Evolutionary conservation across 2,888 invertebrate species (phyloP).

Genomic region (Hyposoter didymator): DNA sequence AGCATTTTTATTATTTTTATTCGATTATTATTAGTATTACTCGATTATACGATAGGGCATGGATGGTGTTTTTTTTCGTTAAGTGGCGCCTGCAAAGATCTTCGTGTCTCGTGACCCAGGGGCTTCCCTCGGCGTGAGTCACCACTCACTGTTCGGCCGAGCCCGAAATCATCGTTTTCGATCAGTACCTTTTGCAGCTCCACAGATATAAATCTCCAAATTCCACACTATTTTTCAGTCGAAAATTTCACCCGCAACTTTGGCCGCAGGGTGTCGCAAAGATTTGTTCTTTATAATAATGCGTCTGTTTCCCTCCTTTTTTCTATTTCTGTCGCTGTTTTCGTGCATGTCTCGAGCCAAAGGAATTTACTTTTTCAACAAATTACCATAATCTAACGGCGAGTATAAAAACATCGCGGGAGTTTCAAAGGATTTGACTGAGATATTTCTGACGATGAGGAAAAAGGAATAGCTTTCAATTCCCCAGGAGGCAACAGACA

Average conservation of each 20-base stretch:
- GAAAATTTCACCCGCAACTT: constrained; percentile 45
- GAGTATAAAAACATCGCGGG: constrained; percentile 32
- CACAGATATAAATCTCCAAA: constrained; percentile 63
- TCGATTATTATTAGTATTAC: neutral
- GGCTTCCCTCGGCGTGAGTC: constrained; percentile 50
- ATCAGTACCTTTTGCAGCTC: constrained; percentile 13
- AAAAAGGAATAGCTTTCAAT: constrained; percentile 9
- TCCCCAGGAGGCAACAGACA: constrained; percentile 21
- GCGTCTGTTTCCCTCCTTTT: neutral
- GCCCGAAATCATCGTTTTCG: constrained; percentile 53
- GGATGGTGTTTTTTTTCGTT: constrained; percentile 13
- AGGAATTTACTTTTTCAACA: constrained; percentile 29
- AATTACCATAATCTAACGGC: constrained; percentile 61
- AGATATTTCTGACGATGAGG: constrained; percentile 47
- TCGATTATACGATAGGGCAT: neutral
- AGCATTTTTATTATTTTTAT: neutral
- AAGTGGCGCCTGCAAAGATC: constrained; percentile 48
- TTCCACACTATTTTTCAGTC: constrained; percentile 39
- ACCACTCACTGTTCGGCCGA: constrained; percentile 35
- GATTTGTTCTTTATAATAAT: constrained; percentile 30
- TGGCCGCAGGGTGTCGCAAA: constrained; percentile 34
- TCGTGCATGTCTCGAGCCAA: constrained; percentile 19
- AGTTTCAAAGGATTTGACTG: constrained; percentile 35
- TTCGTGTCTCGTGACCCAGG: constrained; percentile 54
- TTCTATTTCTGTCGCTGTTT: neutral